Percentiles rank a stretch among this genome's conserved stretches.
Evolutionary conservation across 2,113 vertebrate genomes (phyloP).

Genomic region (Phaethornis superciliosus): DNA sequence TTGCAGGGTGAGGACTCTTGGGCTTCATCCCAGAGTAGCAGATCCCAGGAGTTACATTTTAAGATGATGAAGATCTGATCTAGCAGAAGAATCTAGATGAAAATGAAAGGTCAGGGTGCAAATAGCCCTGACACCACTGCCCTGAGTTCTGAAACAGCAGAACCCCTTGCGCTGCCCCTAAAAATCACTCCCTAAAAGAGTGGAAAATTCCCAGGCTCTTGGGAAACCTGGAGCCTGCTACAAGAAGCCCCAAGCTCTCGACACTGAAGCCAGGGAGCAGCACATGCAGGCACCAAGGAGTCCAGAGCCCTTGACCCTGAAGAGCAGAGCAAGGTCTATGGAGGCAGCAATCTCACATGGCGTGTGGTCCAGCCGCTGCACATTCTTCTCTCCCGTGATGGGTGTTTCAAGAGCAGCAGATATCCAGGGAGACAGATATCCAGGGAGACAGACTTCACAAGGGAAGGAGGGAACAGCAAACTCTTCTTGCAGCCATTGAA

Average conservation of each 20-base stretch:
- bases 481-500: slow-evolving; percentile 40
- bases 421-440: slow-evolving; percentile 26
- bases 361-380: slow-evolving; percentile 46
- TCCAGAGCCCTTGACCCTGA: too few species aligned
- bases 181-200: background rate
- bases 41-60: background rate
- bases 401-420: slow-evolving; percentile 23
- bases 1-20: background rate
- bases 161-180: background rate
- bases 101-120: background rate
- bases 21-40: background rate
- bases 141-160: background rate
- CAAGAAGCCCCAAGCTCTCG: background rate
- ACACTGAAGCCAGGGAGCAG: background rate
- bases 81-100: background rate
- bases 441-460: slow-evolving; percentile 6
- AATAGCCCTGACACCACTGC: background rate
- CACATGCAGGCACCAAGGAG: background rate
- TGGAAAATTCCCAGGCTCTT: background rate
- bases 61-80: background rate
- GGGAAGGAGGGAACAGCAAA: slow-evolving; percentile 43
- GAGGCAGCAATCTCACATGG: slow-evolving; percentile 64
- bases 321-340: background rate
- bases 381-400: slow-evolving; percentile 34
- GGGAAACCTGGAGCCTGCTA: background rate